Percentiles rank a stretch among this genome's conserved stretches.
phyloP scores from a whole-genome alignment of 2,888 invertebrate species.

The Ecdyonurus torrentis region DNA sequence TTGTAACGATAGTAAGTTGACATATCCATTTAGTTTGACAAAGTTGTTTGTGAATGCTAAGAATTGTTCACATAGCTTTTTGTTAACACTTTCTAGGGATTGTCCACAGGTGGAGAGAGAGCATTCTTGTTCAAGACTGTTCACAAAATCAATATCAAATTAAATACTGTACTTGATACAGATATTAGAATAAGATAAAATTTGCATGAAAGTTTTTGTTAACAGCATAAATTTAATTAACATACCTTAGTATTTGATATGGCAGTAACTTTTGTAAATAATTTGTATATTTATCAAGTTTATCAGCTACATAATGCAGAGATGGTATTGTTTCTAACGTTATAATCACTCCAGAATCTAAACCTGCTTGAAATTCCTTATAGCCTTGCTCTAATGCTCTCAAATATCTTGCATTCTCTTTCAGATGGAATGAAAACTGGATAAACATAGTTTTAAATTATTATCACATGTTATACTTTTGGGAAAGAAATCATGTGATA shows the following conservation, averaged over 20 bases:
- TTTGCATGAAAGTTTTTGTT: no score
- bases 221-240: no score
- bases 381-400: slow-evolving; percentile 14
- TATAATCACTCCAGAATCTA: slow-evolving; percentile 12
- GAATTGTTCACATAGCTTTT: slow-evolving; percentile 10
- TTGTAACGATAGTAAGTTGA: slow-evolving; percentile 13
- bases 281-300: slow-evolving; percentile 21
- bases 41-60: slow-evolving; percentile 10
- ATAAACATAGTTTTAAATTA: no score
- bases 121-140: slow-evolving; percentile 14
- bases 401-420: slow-evolving; percentile 14
- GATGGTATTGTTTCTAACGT: slow-evolving; percentile 23
- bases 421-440: slow-evolving; percentile 24
- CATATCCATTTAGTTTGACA: slow-evolving; percentile 13
- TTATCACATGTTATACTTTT: no score
- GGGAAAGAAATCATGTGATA: no score
- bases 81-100: slow-evolving; percentile 10
- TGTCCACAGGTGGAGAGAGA: slow-evolving; percentile 10
- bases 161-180: not conserved
- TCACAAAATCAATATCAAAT: not conserved
- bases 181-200: no score
- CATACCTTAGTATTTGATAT: slow-evolving; percentile 20
- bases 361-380: slow-evolving; percentile 13
- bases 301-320: slow-evolving; percentile 23
- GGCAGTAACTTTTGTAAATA: slow-evolving; percentile 25